Evolutionary conservation across 2,113 vertebrate genomes (phyloP), one percentile per base, ranked within the genome.

Genomic region (Sylvietta virens): DNA sequence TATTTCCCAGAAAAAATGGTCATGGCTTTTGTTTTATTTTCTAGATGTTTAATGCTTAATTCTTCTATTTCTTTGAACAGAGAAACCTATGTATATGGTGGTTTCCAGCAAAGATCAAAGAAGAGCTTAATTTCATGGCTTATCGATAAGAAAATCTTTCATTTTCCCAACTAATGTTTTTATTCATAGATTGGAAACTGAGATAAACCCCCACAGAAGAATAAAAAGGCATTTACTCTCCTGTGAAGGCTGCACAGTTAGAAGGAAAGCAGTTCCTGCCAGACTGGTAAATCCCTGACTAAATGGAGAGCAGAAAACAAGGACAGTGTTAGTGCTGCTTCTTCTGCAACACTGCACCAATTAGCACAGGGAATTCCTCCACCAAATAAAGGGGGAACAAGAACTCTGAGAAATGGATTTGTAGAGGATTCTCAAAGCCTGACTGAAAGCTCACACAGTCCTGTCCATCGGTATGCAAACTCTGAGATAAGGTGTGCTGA

Each of bases 61-160:
- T 70, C 33, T 21, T 53, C 42, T n/a, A 62, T 76, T 87, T 72
- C 66, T 40, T 74, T 69, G 27, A 90, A 80, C 48, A 90, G 58
- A 83, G 47, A 82, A 89, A 65, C 11, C 22, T 62, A 31, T 9
- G 31, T 40, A 26, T 90, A 47, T 33, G 24, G 71, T 83, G 20
- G 2, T 70, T 94, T 92, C 54, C 85, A 92, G 76, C 66, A 80
- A 88, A 92, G 87, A 95, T 92, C 90, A 96, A 96, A 97, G 65
- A 35, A 89, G 17, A 74, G 54, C 58, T 78, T 93, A 51, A 92
- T 40, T 86, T 78, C 78, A 70, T 65, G 69, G 30, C 15, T 77
- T 88, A 95, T 91, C 86, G 10, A 86, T 94, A 89, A 65, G 22
- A 71, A 97, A 94, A 91, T 87, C 54, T 78, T 94, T 87, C n/a